phyloP scores from a whole-genome alignment of 2,888 invertebrate species.

The Andrena dorsata region DNA sequence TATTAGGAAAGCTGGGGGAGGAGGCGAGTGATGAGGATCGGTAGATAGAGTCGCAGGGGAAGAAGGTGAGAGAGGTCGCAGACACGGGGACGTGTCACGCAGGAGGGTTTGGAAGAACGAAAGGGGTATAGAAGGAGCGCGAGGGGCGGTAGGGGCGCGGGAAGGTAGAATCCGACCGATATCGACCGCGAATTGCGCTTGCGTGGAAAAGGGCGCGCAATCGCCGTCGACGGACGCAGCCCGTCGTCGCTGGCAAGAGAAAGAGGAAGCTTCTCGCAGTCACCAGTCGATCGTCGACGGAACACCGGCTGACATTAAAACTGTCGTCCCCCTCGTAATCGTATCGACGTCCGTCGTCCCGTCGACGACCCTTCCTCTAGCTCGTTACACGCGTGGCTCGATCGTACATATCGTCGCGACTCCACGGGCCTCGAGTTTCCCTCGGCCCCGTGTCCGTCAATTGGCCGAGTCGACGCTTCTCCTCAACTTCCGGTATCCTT shows the following conservation, averaged over 20 bases:
- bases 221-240: slow-evolving; percentile 68
- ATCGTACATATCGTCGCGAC: background rate
- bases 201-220: slow-evolving; percentile 81
- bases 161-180: slow-evolving; percentile 66
- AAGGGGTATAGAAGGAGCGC: slow-evolving; percentile 47
- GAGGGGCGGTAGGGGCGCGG: slow-evolving; percentile 47
- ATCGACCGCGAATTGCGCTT: slow-evolving; percentile 83
- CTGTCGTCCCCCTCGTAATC: slow-evolving; percentile 9
- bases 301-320: slow-evolving; percentile 31
- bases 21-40: background rate
- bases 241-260: slow-evolving; percentile 61
- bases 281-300: slow-evolving; percentile 70
- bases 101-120: slow-evolving; percentile 38
- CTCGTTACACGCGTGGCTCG: background rate
- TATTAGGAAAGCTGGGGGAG: background rate
- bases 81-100: slow-evolving; percentile 13
- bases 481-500: slow-evolving; percentile 54
- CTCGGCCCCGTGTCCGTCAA: background rate
- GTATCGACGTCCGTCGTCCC: slow-evolving; percentile 12
- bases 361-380: background rate
- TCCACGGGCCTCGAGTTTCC: background rate
- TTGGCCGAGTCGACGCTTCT: background rate
- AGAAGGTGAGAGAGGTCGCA: slow-evolving; percentile 47
- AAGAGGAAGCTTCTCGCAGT: slow-evolving; percentile 49
- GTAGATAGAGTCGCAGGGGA: slow-evolving; percentile 9